phyloP scores from a whole-genome alignment of 2,888 invertebrate genomes.

The Calliphora vomitoria region DNA sequence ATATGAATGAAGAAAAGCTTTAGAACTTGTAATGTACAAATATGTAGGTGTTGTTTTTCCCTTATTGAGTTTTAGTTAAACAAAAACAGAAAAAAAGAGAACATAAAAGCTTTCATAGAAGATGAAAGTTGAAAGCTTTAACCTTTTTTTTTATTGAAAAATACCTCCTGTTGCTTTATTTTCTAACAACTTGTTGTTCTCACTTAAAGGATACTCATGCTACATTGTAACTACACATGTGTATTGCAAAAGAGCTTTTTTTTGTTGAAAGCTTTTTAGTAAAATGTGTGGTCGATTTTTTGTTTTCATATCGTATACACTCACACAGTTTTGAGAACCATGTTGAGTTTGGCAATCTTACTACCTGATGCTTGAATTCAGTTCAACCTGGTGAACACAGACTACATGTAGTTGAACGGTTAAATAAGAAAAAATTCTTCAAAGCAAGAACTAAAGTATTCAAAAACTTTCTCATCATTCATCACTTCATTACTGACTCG shows the following conservation, averaged over 20 bases:
- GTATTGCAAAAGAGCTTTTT: conserved; percentile 6
- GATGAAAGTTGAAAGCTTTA: conserved; percentile 56
- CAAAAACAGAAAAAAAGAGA: conserved; percentile 16
- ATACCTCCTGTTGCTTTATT: conserved; percentile 72
- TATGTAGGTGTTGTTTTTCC: conserved; percentile 51
- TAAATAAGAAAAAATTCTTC: conserved; percentile 78
- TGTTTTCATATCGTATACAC: conserved; percentile 23
- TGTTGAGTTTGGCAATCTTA: conserved; percentile 68
- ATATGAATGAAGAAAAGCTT: conserved; percentile 59
- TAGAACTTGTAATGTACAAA: conserved; percentile 13
- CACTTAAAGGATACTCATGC: conserved; percentile 30
- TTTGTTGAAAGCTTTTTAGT: conserved; percentile 52
- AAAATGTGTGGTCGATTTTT: conserved; percentile 36
- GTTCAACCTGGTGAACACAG: conserved; percentile 82
- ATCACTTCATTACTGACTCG: conserved; percentile 62
- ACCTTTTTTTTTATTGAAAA: not conserved
- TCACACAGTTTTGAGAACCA: conserved; percentile 46
- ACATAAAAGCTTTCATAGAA: conserved; percentile 52
- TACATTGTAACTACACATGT: not conserved
- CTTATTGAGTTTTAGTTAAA: not conserved
- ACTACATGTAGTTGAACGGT: conserved; percentile 82
- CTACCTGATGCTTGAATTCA: conserved; percentile 82
- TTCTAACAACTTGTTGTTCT: conserved; percentile 72
- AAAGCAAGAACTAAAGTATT: conserved; percentile 62
- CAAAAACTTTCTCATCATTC: conserved; percentile 71